Conservation (phyloP, 2,888 invertebrate species). For the Phortica magna region DNA sequence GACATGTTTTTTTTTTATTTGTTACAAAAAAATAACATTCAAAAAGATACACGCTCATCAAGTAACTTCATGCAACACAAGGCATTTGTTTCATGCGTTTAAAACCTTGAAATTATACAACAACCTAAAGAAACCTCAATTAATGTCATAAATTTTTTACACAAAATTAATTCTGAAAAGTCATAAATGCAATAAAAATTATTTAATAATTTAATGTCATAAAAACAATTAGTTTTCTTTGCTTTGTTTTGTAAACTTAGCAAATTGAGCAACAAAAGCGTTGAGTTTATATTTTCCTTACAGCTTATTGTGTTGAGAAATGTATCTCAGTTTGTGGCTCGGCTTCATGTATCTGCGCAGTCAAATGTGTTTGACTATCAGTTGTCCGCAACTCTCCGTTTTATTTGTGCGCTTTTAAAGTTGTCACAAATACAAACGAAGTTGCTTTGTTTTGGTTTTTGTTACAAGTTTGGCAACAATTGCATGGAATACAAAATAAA, state of each 20-base stretch:
- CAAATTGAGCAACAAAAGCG: conserved; percentile 30
- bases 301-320: conserved; percentile 10
- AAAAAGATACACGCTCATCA: too few species aligned
- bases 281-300: conserved; percentile 26
- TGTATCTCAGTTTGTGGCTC: neutral
- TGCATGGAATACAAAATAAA: conserved; percentile 36
- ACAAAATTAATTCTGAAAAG: too few species aligned
- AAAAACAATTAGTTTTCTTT: conserved; percentile 27
- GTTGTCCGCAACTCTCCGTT: conserved; percentile 16
- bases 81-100: too few species aligned
- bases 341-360: neutral
- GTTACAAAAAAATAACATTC: too few species aligned
- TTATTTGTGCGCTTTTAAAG: conserved; percentile 6
- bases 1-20: too few species aligned
- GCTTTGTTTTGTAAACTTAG: conserved; percentile 37
- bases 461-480: neutral
- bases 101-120: neutral
- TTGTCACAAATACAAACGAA: conserved; percentile 10
- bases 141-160: neutral
- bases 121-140: neutral
- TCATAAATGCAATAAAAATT: too few species aligned
- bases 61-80: too few species aligned
- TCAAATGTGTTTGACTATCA: neutral
- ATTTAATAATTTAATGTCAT: too few species aligned
- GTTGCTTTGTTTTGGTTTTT: neutral